These are phyloP conservation scores for Molossus molossus DNA, from an alignment of 2,797 vertebrate species.

Conservation along the genomic window DNA sequence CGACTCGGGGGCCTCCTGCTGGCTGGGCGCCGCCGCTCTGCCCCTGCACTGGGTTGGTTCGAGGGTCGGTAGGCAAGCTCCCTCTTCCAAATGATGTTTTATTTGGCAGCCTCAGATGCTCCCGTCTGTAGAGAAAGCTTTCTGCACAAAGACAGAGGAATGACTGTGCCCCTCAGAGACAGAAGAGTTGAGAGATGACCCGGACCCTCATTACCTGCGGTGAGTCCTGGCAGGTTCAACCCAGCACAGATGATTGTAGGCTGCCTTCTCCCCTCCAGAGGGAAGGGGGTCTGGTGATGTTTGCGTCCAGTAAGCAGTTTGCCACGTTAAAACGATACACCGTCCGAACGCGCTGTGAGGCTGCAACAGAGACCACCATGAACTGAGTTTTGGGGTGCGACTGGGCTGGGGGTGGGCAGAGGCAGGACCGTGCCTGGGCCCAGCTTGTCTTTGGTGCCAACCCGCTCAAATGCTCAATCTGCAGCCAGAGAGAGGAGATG, in stretches of 20 bases:
- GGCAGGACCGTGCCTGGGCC: neutral
- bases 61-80: neutral
- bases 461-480: neutral
- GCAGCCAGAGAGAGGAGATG: constrained; percentile 12
- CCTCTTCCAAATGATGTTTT: constrained; percentile 48
- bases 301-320: constrained; percentile 7
- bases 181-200: constrained; percentile 40
- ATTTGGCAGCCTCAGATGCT: constrained; percentile 36
- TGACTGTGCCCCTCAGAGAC: neutral
- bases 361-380: neutral
- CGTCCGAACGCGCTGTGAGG: neutral
- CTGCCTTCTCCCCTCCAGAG: neutral
- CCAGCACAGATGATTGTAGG: constrained; percentile 25
- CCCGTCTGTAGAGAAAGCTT: constrained; percentile 5
- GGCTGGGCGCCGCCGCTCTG: neutral
- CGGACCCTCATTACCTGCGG: neutral
- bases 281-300: neutral
- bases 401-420: neutral
- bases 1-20: neutral
- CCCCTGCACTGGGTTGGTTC: neutral
- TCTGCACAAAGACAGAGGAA: constrained; percentile 22
- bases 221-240: neutral
- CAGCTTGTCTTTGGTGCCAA: neutral
- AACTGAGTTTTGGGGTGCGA: neutral
- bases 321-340: neutral